Evolutionary conservation across 2,113 vertebrate species (phyloP), one percentile per base, ranked within the genome.

Genomic region (Pteruthius melanotis): DNA sequence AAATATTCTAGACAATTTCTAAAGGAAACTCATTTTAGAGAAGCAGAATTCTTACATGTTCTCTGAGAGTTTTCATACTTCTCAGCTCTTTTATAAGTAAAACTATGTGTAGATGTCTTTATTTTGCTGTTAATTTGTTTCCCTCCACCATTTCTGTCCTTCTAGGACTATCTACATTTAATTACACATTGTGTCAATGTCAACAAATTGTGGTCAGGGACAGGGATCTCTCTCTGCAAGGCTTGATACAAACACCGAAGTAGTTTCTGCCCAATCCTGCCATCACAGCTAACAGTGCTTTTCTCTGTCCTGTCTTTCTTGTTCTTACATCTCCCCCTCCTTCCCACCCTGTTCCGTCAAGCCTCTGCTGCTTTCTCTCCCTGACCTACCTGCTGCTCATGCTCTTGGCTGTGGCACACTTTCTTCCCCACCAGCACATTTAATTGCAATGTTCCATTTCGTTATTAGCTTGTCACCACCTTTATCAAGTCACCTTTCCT

Each of bases 391-490:
- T 86, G 75, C 93, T 91, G 54, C 71, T 93, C 5, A 1, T 50
- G 9, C 79, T 61, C 68, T 68, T 16, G n/a, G 68, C 92, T 86
- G 68, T 59, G 60, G 54, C 92, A 91, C 47, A 28, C 45, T 91
- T 85, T 94, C 84, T 72, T 87, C 87, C 70, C 93, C 54, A 87
- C 91, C 65, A 89, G 79, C 71, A 81, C 33, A 21, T 88, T 91
- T 95, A 90, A 94, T 95, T 92, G 85, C 86, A 83, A 9, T 75
- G 76, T 86, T 94, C 86, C 64, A 66, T 93, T 90, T 95, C 88
- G 37, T 96, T 93, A 95, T 86, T 89, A 90, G 90, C 91, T 83
- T 81, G 94, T 95, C 90, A 75, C 52, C 86, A 90, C 63, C 79
- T 91, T 72, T 74, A 39, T 87, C 87, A 59, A 96, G 71, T 86